phyloP scores from a whole-genome alignment of 2,113 vertebrate genomes.

The Onychostoma macrolepis region DNA sequence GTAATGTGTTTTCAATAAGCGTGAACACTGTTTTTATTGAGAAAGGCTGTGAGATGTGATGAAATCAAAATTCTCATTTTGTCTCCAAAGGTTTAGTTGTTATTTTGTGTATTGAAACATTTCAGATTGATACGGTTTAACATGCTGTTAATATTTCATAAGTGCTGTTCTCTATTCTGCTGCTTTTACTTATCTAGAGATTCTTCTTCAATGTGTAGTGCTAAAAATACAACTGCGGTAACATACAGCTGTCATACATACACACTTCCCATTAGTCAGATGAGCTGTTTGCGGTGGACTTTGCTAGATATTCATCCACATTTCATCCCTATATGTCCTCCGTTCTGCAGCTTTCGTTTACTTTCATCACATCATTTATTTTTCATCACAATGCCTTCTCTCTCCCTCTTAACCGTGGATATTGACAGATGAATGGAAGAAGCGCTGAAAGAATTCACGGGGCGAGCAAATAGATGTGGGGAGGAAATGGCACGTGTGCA shows the following conservation, averaged over 20 bases:
- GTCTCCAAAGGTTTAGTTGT: not conserved
- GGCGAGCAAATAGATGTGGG: not conserved
- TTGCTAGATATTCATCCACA: conserved; percentile 6
- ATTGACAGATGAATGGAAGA: conserved; percentile 35
- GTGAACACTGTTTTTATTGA: not conserved
- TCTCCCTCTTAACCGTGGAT: conserved; percentile 3
- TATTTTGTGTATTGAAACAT: not conserved
- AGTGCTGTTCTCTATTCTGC: conserved; percentile 25
- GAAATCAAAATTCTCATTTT: not conserved
- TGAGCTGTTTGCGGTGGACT: conserved; percentile 2
- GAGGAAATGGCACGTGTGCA: not conserved
- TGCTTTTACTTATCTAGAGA: not conserved
- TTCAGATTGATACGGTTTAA: not conserved
- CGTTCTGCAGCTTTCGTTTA: not conserved
- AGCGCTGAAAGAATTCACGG: conserved; percentile 19
- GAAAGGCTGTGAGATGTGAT: not conserved
- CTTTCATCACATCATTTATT: conserved; percentile 28
- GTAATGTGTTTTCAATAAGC: not conserved
- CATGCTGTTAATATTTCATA: not conserved
- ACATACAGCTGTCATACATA: not conserved
- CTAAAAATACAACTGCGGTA: conserved; percentile 39
- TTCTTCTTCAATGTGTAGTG: conserved; percentile 5
- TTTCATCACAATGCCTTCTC: conserved; percentile 10
- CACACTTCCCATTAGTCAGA: conserved; percentile 20
- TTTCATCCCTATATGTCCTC: conserved; percentile 12